Evolutionary conservation across 2,113 vertebrate genomes (phyloP), one percentile per base, ranked within the genome.

Genomic region (Microtus richardsoni): DNA sequence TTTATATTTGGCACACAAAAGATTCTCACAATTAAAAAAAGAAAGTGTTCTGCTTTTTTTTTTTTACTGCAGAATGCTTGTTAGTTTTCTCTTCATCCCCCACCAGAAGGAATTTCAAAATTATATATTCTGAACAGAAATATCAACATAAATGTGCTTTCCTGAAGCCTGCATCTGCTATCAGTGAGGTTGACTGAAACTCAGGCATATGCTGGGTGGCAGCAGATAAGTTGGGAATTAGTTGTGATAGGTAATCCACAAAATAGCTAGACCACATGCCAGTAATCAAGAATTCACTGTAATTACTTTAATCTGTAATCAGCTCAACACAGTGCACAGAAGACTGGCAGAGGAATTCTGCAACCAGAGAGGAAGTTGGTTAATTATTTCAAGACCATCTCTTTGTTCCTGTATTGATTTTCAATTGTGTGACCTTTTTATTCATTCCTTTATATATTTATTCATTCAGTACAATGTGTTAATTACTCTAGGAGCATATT

Each of bases 221-320:
- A 93, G 93, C 62, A 97, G 96, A 97, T 97, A 97, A 96, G 88
- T 98, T 97, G 91, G 84, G 95, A 96, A 96, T 96, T 97, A 91
- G 87, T 96, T 97, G 86, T 91, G 92, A 97, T 97, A 97, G 96
- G 96, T 97, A 97, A 96, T 97, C 94, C 96, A 96, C 91, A 85
- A 96, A 97, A 97, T 95, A 95, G 91, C 70, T 89, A 91, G 94
- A 94, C 91, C 0, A 7, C 93, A 79, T 96, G 93, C 88, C 93
- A 92, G 88, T 95, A 96, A 97, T 97, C 95, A 97, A 97, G 95
- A 96, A 96, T 97, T 97, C 92, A 92, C 96, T 97, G 90, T 96
- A 96, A 97, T 98, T 97, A 96, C 94, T 96, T 97, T 97, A 96
- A 97, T 97, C 95, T 97, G 96, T 96, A 97, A 97, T 97, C 78